Evolutionary conservation across 2,888 invertebrate species (phyloP), one percentile per base, ranked within the genome.

Genomic region (Venusia cambrica): DNA sequence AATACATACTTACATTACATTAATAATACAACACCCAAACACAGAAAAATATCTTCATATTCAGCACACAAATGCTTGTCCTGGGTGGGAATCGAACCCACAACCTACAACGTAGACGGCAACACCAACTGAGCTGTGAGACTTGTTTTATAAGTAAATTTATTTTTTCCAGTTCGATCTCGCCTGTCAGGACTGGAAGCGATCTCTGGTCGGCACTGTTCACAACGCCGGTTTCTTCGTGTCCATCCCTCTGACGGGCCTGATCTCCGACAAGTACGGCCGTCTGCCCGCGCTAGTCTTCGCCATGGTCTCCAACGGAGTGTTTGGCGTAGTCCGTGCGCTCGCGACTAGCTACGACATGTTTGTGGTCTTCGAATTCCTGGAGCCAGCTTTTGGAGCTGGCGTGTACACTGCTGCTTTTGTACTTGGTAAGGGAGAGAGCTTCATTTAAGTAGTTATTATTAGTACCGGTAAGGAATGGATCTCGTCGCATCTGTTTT

Each of bases 221-320:
- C 92, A 93, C 67, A 93, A 92, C 57, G 79, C 92, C 8, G 94
- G 93, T 5, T 92, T 93, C 72, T 92, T 94, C 69, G 72, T 93
- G 47, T 92, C 93, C 7, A 89, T 93, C 25, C 92, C 92, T 0
- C 74, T 93, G 5, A 90, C 92, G 0, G 94, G 94, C 1, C 78
- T 90, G 6, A 73, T 94, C 28, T 93, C 94, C 0, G 94, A 94
- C 75, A 76, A 66, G 38, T 94, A 88, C 60, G 93, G 93, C 1
- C 87, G 93, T 9, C 83, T 89, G 11, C 87, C 88, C 15, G 88
- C 91, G 1, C 67, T 93, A 42, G 85, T 91, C 1, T 68, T 89
- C 42, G 89, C 89, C 2, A 80, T 88, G 13, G 79, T 88, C n/a
- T 57, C 88, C 19, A 88, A 88, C 30, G 89, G 89, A 2, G 57